phyloP scores from a whole-genome alignment of 2,113 vertebrate genomes.

The Todiramphus chloris region DNA sequence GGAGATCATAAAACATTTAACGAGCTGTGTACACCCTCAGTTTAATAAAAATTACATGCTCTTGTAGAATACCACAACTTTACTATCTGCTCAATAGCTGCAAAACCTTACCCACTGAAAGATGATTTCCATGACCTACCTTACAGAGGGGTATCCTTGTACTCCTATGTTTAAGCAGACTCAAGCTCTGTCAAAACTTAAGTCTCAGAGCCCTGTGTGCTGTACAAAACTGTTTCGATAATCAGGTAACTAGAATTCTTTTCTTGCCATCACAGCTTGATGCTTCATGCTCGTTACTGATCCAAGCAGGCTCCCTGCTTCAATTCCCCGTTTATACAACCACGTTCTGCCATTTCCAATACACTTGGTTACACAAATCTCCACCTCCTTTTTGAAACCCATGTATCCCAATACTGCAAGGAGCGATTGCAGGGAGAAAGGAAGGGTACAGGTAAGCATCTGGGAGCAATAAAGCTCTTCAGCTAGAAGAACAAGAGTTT shows the following conservation, averaged over 20 bases:
- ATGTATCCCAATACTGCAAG: neutral
- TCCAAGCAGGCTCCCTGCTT: neutral
- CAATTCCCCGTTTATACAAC: neutral
- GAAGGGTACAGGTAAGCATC: neutral
- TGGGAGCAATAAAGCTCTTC: neutral
- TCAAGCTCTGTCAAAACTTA: neutral
- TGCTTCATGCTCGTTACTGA: neutral
- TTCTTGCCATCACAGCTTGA: neutral
- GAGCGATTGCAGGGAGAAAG: neutral
- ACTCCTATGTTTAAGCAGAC: neutral
- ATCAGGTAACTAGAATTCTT: neutral
- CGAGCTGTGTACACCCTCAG: neutral
- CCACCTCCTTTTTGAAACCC: neutral
- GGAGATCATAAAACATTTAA: neutral
- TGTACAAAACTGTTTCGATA: neutral
- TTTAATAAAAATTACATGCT: neutral
- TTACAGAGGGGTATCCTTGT: neutral
- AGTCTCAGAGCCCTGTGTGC: neutral
- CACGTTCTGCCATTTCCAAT: neutral
- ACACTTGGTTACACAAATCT: neutral
- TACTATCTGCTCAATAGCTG: neutral
- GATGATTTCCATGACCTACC: neutral
- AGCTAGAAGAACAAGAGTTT: neutral
- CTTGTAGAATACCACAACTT: neutral
- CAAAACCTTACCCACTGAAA: neutral